Evolutionary conservation across 2,888 invertebrate species (phyloP).

Genomic region (Perizoma flavofasciatum): DNA sequence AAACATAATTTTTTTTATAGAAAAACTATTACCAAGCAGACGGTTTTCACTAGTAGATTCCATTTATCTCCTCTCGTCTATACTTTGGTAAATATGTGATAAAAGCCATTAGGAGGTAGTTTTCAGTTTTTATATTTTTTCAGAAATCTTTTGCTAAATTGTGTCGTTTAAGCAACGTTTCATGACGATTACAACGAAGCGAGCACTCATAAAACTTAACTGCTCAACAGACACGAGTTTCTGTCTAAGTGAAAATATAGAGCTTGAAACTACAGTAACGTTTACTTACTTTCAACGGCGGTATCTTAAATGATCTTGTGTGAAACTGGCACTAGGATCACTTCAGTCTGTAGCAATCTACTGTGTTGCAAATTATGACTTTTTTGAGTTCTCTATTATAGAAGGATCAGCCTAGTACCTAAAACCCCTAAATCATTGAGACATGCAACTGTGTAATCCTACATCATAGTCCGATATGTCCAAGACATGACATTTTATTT

Average conservation of each 20-base stretch:
- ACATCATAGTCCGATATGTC: too few species aligned
- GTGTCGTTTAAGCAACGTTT: slow-evolving; percentile 37
- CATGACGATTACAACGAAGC: slow-evolving; percentile 37
- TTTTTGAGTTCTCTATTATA: too few species aligned
- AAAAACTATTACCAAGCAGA: too few species aligned
- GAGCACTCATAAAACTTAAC: slow-evolving; percentile 45
- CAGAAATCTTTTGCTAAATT: slow-evolving; percentile 37
- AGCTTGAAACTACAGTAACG: slow-evolving; percentile 53
- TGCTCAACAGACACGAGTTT: slow-evolving; percentile 25
- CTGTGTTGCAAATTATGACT: too few species aligned
- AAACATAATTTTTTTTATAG: too few species aligned
- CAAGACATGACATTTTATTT: too few species aligned
- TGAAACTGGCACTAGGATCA: slow-evolving; percentile 5
- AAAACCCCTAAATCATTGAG: too few species aligned
- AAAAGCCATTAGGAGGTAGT: slow-evolving; percentile 30
- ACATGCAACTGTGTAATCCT: too few species aligned
- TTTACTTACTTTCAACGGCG: slow-evolving; percentile 40
- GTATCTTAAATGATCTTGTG: slow-evolving; percentile 18
- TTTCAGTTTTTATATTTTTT: slow-evolving; percentile 36
- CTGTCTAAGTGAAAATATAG: slow-evolving; percentile 32
- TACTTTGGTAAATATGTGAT: not conserved
- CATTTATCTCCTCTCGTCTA: too few species aligned
- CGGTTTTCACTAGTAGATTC: too few species aligned
- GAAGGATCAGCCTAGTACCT: too few species aligned
- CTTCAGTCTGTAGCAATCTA: not conserved